These are phyloP conservation scores for Arge pagana DNA, from an alignment of 2,888 invertebrate genomes.

Conservation along the genomic window DNA sequence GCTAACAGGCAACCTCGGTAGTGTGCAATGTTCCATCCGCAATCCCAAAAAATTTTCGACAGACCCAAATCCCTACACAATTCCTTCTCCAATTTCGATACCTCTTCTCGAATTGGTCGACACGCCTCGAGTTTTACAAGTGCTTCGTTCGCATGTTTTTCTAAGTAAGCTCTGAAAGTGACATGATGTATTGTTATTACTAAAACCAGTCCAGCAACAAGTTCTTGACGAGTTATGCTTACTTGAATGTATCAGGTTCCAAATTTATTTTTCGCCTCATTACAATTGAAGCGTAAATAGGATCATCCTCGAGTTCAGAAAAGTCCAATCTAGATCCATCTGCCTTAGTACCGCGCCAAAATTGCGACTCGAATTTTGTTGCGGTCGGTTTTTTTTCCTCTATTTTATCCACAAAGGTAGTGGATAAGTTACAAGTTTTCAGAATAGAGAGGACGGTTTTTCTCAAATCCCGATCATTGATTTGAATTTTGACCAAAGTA, in stretches of 20 bases:
- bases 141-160: constrained; percentile 71
- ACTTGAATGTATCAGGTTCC: constrained; percentile 55
- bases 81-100: constrained; percentile 66
- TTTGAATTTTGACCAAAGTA: constrained; percentile 73
- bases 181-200: no score
- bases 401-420: constrained; percentile 84
- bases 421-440: constrained; percentile 80
- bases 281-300: constrained; percentile 60
- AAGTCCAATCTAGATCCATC: constrained; percentile 41
- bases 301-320: constrained; percentile 60
- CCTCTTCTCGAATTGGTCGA: constrained; percentile 74
- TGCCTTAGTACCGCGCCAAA: constrained; percentile 40
- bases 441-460: constrained; percentile 78
- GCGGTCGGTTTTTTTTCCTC: constrained; percentile 68
- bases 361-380: constrained; percentile 39
- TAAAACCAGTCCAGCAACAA: no score
- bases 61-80: constrained; percentile 65
- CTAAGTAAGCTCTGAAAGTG: constrained; percentile 71
- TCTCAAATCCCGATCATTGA: constrained; percentile 71
- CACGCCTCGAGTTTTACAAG: constrained; percentile 69
- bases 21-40: constrained; percentile 87
- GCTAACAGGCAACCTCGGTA: constrained; percentile 89
- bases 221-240: constrained; percentile 23
- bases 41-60: constrained; percentile 73
- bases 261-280: constrained; percentile 59